Conservation (phyloP, 2,113 vertebrate species). For the Dascyllus trimaculatus region DNA sequence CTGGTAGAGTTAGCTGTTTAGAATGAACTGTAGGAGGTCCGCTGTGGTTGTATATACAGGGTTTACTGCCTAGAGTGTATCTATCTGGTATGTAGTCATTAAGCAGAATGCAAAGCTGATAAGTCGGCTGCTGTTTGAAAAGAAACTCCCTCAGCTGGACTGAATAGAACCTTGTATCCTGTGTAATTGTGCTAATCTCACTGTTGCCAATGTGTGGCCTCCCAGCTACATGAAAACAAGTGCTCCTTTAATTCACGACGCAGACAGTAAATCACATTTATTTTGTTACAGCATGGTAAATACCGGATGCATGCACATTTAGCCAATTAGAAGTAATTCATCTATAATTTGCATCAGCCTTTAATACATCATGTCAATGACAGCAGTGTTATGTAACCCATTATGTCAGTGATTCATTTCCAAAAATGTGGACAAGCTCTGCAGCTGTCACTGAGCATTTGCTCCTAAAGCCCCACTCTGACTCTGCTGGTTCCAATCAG, state of each 20-base stretch:
- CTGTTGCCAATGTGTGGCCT: conserved; percentile 23
- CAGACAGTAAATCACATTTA: conserved; percentile 39
- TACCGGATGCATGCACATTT: conserved; percentile 42
- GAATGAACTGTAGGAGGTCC: not conserved
- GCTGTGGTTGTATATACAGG: not conserved
- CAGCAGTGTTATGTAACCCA: conserved; percentile 33
- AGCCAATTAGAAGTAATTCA: conserved; percentile 59
- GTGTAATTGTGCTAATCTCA: conserved; percentile 53
- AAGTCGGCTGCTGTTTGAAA: conserved; percentile 18
- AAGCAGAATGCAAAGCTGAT: conserved; percentile 20
- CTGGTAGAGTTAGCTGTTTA: not conserved
- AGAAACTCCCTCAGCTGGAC: conserved; percentile 19
- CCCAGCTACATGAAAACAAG: conserved; percentile 55
- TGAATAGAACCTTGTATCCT: conserved; percentile 34
- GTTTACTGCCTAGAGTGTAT: not conserved
- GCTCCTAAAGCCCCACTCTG: not conserved
- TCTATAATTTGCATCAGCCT: conserved; percentile 58
- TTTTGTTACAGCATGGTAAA: conserved; percentile 35
- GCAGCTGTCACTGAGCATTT: conserved; percentile 39
- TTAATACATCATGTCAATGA: conserved; percentile 55
- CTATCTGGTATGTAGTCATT: conserved; percentile 16
- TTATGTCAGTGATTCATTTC: conserved; percentile 27
- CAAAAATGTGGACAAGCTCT: conserved; percentile 10
- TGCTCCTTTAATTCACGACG: conserved; percentile 16
- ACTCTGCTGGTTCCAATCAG: not conserved